A percentile compares a stretch with the other conserved stretches of the same genome.
Evolutionary conservation across 2,797 vertebrate genomes (phyloP).

Genomic region (Hirundo rustica): DNA sequence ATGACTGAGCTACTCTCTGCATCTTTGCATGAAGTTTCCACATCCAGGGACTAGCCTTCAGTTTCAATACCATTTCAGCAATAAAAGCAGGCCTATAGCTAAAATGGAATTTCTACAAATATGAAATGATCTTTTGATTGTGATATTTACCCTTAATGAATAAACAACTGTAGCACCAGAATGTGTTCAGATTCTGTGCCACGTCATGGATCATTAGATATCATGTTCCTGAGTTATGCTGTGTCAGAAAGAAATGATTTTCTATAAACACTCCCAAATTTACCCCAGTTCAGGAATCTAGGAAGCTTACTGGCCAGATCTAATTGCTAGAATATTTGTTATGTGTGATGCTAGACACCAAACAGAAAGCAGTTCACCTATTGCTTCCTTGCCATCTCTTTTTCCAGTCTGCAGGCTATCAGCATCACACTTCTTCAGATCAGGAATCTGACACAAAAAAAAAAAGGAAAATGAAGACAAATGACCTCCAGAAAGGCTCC

Average conservation of each 20-base stretch:
- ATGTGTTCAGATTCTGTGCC: neutral
- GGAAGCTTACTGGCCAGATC: neutral
- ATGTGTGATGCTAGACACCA: neutral
- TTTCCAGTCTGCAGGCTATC: neutral
- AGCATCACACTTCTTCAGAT: neutral
- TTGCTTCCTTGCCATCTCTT: neutral
- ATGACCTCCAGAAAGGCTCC: neutral
- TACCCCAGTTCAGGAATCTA: neutral
- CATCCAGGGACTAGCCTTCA: neutral
- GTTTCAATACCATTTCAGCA: neutral
- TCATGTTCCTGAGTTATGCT: neutral
- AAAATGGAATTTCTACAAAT: neutral
- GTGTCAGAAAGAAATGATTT: neutral
- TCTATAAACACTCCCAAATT: neutral
- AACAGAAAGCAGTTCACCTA: neutral
- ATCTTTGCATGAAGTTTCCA: neutral
- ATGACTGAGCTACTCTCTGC: neutral
- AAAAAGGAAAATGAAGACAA: neutral
- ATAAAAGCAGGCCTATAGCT: neutral
- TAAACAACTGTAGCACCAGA: neutral
- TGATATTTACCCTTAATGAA: neutral
- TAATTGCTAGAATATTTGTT: neutral
- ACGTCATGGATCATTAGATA: neutral
- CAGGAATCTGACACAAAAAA: neutral
- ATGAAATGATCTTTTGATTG: neutral